These are phyloP conservation scores for Holothuria scabra DNA, from an alignment of 53 echinoderm and acorn worm species.

Conservation along the genomic window DNA sequence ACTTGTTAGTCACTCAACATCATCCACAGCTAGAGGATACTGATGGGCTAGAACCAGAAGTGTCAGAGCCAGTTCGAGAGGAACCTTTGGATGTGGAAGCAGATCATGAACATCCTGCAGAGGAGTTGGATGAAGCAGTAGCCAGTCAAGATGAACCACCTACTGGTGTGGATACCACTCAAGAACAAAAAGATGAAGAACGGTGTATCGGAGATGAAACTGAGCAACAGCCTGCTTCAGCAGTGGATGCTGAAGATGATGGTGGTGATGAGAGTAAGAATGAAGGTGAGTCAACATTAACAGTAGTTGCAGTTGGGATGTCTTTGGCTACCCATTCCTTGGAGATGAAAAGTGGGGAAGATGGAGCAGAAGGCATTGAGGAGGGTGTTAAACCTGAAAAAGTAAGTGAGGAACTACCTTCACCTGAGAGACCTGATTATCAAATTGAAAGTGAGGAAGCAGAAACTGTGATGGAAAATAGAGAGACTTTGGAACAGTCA, in stretches of 20 bases:
- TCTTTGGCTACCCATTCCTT: background rate
- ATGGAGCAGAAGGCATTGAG: background rate
- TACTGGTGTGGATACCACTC: background rate
- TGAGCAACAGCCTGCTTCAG: background rate
- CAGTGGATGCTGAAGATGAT: background rate
- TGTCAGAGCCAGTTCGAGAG: background rate
- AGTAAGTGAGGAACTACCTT: background rate
- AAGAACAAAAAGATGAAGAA: background rate
- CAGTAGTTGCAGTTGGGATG: constrained; percentile 16
- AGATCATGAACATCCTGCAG: too few species aligned
- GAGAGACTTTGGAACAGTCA: background rate
- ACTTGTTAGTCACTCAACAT: constrained; percentile 54
- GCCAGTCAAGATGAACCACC: background rate
- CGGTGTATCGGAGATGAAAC: background rate
- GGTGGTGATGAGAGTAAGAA: constrained; percentile 8
- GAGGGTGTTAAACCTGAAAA: background rate
- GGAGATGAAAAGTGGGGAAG: background rate
- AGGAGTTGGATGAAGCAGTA: background rate
- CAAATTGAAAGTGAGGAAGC: too few species aligned
- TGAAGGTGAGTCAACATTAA: constrained; percentile 25
- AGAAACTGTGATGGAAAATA: too few species aligned
- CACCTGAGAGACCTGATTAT: too few species aligned
- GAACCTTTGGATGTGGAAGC: background rate
- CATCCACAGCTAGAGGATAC: constrained; percentile 45
- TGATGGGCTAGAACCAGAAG: constrained; percentile 36